phyloP scores from a whole-genome alignment of 2,888 invertebrate species.

The Ichneumon xanthorius region DNA sequence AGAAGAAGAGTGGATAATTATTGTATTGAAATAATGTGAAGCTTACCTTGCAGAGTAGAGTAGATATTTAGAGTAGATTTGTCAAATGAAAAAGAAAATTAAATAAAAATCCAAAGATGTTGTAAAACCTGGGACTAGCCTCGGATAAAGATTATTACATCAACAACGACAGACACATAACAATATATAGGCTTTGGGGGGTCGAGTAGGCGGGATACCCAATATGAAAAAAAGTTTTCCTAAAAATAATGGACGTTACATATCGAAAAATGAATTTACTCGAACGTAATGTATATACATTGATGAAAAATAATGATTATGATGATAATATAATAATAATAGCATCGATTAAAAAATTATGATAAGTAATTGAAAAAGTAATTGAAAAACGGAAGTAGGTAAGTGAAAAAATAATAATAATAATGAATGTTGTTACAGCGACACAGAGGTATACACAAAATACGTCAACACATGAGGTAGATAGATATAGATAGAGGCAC shows the following conservation, averaged over 20 bases:
- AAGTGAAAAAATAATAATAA: slow-evolving; percentile 9
- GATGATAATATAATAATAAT: neutral
- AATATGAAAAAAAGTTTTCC: slow-evolving; percentile 3
- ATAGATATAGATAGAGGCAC: slow-evolving; percentile 64
- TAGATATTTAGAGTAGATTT: slow-evolving; percentile 53
- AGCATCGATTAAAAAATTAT: neutral
- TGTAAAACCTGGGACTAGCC: slow-evolving; percentile 76
- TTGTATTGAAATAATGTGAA: slow-evolving; percentile 57
- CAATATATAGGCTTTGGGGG: slow-evolving; percentile 67
- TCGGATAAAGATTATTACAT: slow-evolving; percentile 72
- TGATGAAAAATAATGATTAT: neutral
- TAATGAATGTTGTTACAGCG: slow-evolving; percentile 58
- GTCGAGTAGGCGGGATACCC: slow-evolving; percentile 15
- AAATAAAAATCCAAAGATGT: slow-evolving; percentile 27
- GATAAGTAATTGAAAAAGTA: neutral
- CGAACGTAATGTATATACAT: slow-evolving; percentile 3
- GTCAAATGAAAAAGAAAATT: slow-evolving; percentile 17
- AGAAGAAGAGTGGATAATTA: slow-evolving; percentile 10
- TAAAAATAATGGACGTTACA: slow-evolving; percentile 27
- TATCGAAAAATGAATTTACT: slow-evolving; percentile 10
- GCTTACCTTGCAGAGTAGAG: slow-evolving; percentile 79
- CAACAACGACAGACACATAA: slow-evolving; percentile 80
- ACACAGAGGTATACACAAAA: slow-evolving; percentile 65
- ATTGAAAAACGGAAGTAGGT: neutral
- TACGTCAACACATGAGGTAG: slow-evolving; percentile 61